Evolutionary conservation across 2,113 vertebrate genomes (phyloP).

Genomic region (Cinclus mexicanus): DNA sequence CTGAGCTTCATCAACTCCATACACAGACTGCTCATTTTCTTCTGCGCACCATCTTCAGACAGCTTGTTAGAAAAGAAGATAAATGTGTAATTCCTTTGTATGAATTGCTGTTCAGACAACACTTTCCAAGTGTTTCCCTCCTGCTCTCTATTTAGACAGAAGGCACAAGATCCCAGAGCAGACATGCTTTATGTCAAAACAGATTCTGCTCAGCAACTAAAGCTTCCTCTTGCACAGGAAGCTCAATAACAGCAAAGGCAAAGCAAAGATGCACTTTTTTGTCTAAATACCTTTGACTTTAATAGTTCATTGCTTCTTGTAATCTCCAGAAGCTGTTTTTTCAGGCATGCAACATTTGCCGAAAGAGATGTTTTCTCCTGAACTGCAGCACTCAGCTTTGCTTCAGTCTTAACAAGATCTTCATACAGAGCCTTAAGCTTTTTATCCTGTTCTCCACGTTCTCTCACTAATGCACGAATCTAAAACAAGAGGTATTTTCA

Average conservation of each 20-base stretch:
- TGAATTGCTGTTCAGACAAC: not conserved
- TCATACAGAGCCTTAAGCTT: conserved; percentile 80
- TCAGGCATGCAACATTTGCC: conserved; percentile 83
- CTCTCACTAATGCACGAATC: conserved; percentile 87
- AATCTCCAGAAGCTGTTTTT: conserved; percentile 86
- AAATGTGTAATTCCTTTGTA: not conserved
- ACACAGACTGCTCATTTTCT: conserved; percentile 85
- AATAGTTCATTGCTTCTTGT: conserved; percentile 88
- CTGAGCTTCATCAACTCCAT: conserved; percentile 89
- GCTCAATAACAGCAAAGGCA: not conserved
- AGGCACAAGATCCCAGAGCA: not conserved
- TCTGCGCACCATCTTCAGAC: conserved; percentile 87
- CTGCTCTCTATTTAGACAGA: not conserved
- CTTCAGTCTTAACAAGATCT: conserved; percentile 84
- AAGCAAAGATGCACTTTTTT: not conserved
- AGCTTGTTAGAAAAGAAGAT: conserved; percentile 69
- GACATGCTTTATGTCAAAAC: accelerated
- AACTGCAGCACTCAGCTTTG: conserved; percentile 81
- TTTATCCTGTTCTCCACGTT: conserved; percentile 86
- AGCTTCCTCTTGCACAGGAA: not conserved
- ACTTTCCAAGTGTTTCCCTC: not conserved
- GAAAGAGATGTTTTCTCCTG: conserved; percentile 86
- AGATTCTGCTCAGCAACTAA: not conserved
- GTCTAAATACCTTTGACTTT: conserved; percentile 85
- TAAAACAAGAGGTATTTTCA: conserved; percentile 28